Conservation (phyloP, 2,797 vertebrate species). For the Pteropus rufus region DNA sequence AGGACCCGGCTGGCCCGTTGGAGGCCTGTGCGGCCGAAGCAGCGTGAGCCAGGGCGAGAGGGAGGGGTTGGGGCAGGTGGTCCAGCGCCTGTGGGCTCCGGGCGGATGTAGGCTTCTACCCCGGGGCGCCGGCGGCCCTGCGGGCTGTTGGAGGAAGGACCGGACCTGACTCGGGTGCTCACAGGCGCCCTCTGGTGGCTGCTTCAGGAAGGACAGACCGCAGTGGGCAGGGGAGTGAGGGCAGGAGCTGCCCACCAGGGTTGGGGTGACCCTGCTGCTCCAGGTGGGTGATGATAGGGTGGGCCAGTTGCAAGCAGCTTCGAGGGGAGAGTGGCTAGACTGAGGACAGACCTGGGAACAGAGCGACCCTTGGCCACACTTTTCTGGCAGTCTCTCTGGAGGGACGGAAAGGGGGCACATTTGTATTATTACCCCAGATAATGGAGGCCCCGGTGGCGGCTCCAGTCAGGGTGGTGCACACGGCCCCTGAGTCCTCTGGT, state of each 20-base stretch:
- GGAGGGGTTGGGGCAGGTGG: fast-evolving
- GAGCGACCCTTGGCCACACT: background rate
- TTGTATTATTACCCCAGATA: background rate
- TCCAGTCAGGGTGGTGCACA: background rate
- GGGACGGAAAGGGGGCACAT: background rate
- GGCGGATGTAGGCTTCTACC: background rate
- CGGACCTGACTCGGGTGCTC: background rate
- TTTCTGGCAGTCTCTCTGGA: background rate
- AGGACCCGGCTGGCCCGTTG: fast-evolving
- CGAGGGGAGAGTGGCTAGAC: background rate
- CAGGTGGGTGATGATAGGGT: background rate
- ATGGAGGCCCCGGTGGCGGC: background rate
- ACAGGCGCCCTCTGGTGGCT: background rate
- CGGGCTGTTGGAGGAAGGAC: background rate
- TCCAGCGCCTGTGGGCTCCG: background rate
- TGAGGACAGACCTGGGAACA: background rate
- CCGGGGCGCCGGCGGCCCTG: background rate
- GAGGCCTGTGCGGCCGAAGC: background rate
- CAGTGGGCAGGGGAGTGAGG: fast-evolving
- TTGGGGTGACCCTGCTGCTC: no score
- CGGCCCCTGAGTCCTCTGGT: background rate
- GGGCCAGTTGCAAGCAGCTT: background rate
- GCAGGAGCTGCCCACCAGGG: no score
- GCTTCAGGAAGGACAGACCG: no score
- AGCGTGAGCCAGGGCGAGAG: background rate